Evolutionary conservation across 2,113 vertebrate genomes (phyloP).

Genomic region (Chloropsis cyanopogon): DNA sequence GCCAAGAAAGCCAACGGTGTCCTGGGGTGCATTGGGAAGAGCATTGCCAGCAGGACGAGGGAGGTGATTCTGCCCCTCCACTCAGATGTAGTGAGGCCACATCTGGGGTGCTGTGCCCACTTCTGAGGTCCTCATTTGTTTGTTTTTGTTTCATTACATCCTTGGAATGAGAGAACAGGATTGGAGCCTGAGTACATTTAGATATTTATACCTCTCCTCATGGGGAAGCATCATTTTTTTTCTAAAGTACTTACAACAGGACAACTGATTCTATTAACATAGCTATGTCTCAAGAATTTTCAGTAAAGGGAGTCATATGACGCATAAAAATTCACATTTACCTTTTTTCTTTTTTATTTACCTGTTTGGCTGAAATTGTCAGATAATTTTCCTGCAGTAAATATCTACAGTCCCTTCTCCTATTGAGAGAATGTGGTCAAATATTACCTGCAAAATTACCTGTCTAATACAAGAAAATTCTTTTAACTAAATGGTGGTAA

Average conservation of each 20-base stretch:
- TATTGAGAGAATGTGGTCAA: neutral
- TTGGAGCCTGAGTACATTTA: neutral
- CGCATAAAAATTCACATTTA: neutral
- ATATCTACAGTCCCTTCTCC: neutral
- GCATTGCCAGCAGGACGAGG: accelerated
- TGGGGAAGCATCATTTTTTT: accelerated
- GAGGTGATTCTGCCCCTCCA: neutral
- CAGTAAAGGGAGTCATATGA: neutral
- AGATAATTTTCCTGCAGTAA: neutral
- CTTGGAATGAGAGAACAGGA: neutral
- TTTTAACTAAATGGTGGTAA: neutral
- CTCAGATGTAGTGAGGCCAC: neutral
- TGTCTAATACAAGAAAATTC: neutral
- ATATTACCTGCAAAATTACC: neutral
- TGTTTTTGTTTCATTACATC: neutral
- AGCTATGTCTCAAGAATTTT: neutral
- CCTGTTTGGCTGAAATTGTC: neutral
- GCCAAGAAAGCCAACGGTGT: neutral
- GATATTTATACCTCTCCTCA: neutral
- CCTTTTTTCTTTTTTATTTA: neutral
- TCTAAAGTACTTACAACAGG: neutral
- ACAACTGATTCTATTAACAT: neutral
- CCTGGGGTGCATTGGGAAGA: neutral
- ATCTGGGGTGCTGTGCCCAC: neutral
- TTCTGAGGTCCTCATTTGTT: neutral